phyloP scores from a whole-genome alignment of 2,888 invertebrate species.

The Pteria penguin region DNA sequence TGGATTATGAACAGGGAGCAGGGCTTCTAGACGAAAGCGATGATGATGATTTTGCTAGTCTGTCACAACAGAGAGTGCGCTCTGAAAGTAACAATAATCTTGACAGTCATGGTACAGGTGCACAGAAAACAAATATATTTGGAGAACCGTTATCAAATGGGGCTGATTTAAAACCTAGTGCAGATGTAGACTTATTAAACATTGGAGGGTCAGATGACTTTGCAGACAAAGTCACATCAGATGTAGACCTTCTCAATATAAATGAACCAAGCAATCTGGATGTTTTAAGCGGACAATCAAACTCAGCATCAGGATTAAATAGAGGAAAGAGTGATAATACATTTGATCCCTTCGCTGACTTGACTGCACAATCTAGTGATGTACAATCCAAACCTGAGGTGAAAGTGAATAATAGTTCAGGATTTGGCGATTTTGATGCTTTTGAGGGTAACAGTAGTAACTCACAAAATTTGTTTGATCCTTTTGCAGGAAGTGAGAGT shows the following conservation, averaged over 20 bases:
- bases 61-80: constrained; percentile 52
- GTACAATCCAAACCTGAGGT: neutral
- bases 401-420: neutral
- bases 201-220: constrained; percentile 47
- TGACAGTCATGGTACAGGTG: constrained; percentile 20
- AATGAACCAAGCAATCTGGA: constrained; percentile 68
- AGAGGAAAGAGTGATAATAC: constrained; percentile 46
- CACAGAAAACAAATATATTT: constrained; percentile 35
- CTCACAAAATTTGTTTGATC: constrained; percentile 8
- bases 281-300: constrained; percentile 56
- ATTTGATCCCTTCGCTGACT: constrained; percentile 73
- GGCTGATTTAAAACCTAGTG: constrained; percentile 20
- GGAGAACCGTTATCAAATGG: constrained; percentile 31
- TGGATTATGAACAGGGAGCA: constrained; percentile 39
- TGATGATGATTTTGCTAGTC: constrained; percentile 68
- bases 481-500: constrained; percentile 22
- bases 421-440: constrained; percentile 28
- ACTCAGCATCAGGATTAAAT: neutral
- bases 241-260: constrained; percentile 64
- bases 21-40: constrained; percentile 63
- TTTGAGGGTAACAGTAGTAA: constrained; percentile 32
- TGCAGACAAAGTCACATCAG: constrained; percentile 6
- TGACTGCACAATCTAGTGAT: neutral
- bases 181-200: constrained; percentile 66
- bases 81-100: neutral